Base-by-base conservation (phyloP, 2,113 vertebrate species). In the Corythornis madagascariensis region DNA sequence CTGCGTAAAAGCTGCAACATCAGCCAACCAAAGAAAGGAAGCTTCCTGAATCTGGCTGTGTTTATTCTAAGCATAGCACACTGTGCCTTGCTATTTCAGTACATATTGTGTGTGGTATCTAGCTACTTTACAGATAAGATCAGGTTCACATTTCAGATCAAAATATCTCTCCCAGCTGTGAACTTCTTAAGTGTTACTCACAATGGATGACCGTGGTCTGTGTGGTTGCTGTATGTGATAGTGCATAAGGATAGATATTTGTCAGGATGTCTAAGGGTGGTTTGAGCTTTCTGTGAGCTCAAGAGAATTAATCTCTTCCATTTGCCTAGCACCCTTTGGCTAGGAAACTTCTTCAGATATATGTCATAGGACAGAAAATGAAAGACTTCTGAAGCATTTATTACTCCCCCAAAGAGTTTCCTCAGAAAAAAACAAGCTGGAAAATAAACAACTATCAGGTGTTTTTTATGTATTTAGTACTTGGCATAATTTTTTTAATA, bases 41-140 rank as follows among this genome's bases (percentile, higher is more conserved):
- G 35, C 20, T 76, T 85, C 59, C 56, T 91, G 67, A 84, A 65
- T 29, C 2, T 4, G 65, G 13, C 33, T 78, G 1, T 43, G 61
- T 80, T 64, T 84, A 63, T 38, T 87, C 73, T 29, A 88, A 91
- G 86, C 40, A 59, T 3, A 81, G 29, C 43, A 89, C 55, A 48
- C 33, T 80, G 56, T 83, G 52, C 64, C 52, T 83, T 70, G 64
- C 53, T 77, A 4, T 86, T 86, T 93, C 72, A 89, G 60, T 66
- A 47, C 14, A 13, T 50, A 77, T 9, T 88, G 42, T 61, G 7
- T 88, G 57, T 76, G 16, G 28, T 66, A 52, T 70, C 87, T 71
- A 87, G 50, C 48, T 93, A 45, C 79, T 94, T 61, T 83, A 69
- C 63, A 87, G 77, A 53, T 56, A 76, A 91, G 64, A 79, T 91